Conservation (phyloP, 30 jellyfish, hydroid and myxozoan genomes). For the Sanderia malayensis region DNA sequence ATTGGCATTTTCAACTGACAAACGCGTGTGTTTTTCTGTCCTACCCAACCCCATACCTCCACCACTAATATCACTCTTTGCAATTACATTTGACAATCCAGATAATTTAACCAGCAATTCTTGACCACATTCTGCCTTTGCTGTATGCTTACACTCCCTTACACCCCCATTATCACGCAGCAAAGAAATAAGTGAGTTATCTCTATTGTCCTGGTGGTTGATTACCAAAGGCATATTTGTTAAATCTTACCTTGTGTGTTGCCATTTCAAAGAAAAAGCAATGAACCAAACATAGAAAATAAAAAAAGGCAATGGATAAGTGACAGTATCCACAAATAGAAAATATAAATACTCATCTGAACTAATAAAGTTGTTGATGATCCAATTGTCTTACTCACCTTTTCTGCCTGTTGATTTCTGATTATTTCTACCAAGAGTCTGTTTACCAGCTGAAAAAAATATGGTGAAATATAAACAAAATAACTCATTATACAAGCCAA, state of each 20-base stretch:
- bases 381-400: slow-evolving; percentile 29
- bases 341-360: neutral
- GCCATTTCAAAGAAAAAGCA: slow-evolving; percentile 35
- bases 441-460: slow-evolving; percentile 34
- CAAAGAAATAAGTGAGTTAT: neutral
- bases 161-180: neutral
- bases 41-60: no score
- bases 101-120: neutral
- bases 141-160: neutral
- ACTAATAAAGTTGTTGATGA: no score
- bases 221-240: neutral
- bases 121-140: neutral
- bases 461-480: no score
- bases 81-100: neutral
- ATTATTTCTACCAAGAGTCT: slow-evolving; percentile 21
- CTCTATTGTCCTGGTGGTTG: neutral
- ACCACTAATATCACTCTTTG: no score
- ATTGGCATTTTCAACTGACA: no score
- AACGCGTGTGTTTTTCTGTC: no score
- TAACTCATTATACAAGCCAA: no score
- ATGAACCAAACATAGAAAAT: slow-evolving; percentile 21
- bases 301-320: slow-evolving; percentile 49
- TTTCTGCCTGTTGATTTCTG: slow-evolving; percentile 4
- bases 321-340: neutral
- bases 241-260: slow-evolving; percentile 50